Base-by-base conservation (phyloP, 2,888 invertebrate species). In the Crioceris asparagi region DNA sequence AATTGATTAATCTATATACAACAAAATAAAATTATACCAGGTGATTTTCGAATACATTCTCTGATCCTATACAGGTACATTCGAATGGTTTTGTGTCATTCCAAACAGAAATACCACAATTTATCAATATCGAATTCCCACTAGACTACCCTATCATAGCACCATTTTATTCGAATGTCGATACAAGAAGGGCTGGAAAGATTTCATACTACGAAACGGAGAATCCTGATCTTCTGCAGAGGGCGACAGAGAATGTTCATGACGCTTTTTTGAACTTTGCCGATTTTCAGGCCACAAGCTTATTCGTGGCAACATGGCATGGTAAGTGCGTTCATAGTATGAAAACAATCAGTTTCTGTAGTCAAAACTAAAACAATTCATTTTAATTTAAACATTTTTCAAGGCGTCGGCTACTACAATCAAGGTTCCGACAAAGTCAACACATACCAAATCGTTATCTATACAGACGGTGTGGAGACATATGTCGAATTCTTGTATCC, bases 241-340 rank as follows among this genome's bases (percentile, higher is more conserved):
- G 80, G 60, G 84, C 84, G 0, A 75, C 78, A 17, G 72, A 75
- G 39, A 74, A 79, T 44, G 71, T 94, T 2, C 75, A 77, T 39
- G 74, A 75, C 40, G 75, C 82, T 43, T 93, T 87, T 61, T 73
- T 76, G 19, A 75, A 78, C 16, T 77, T 77, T 29, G 62, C 65
- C 2, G 72, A 77, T 41, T 97, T 93, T 60, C 68, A 73, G 51
- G 85, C 93, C 0, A 72, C 67, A 1, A 77, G 80, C 50, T 70
- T 92, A 3, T 83, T 96, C 55, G 74, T 97, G 32, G 84, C 78
- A 11, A 96, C 94, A 0, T 97, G 96, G 96, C 68, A 79, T 21
- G 49, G 52, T 52, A 39, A 40, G 40, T 32, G 23, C n/a, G n/a
- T n/a, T n/a, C n/a, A n/a, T n/a, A n/a, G n/a, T n/a, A n/a, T n/a